phyloP scores from a whole-genome alignment of 1,140 invertebrate species.

The Trachymyrmex cornetzi region DNA sequence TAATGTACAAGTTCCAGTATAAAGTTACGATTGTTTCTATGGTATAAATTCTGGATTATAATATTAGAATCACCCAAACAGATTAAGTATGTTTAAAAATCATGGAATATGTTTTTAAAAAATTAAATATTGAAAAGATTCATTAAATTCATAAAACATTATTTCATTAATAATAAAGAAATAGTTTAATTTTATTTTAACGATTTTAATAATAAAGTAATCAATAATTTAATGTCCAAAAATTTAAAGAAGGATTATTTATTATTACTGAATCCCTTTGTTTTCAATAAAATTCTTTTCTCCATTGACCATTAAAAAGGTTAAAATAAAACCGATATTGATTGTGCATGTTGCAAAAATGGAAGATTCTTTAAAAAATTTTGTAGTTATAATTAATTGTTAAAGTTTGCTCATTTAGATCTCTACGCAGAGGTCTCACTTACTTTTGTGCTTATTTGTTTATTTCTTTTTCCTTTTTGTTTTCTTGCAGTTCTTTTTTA shows the following conservation, averaged over 20 bases:
- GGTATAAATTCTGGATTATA: conserved; percentile 21
- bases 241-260: conserved; percentile 5
- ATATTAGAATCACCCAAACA: not conserved
- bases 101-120: not conserved
- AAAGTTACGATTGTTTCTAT: conserved; percentile 22
- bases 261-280: conserved; percentile 8
- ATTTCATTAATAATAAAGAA: not conserved
- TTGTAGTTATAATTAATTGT: conserved; percentile 27
- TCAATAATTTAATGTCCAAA: not conserved
- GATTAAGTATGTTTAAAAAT: not conserved
- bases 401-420: conserved; percentile 44
- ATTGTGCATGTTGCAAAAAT: conserved; percentile 11
- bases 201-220: not conserved
- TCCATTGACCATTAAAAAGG: not conserved
- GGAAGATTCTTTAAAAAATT: conserved; percentile 28
- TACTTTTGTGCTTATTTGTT: conserved; percentile 37
- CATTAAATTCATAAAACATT: not conserved
- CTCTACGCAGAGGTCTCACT: conserved; percentile 48
- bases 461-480: conserved; percentile 56
- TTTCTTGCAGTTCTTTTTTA: conserved; percentile 43
- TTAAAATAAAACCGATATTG: conserved; percentile 29
- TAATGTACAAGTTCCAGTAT: conserved; percentile 2
- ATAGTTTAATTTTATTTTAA: conserved; percentile 7
- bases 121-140: not conserved
- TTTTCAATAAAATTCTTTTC: conserved; percentile 2